Percentiles rank a stretch among this genome's conserved stretches.
Conservation (phyloP, 2,113 vertebrate species). For the Albula goreensis region DNA sequence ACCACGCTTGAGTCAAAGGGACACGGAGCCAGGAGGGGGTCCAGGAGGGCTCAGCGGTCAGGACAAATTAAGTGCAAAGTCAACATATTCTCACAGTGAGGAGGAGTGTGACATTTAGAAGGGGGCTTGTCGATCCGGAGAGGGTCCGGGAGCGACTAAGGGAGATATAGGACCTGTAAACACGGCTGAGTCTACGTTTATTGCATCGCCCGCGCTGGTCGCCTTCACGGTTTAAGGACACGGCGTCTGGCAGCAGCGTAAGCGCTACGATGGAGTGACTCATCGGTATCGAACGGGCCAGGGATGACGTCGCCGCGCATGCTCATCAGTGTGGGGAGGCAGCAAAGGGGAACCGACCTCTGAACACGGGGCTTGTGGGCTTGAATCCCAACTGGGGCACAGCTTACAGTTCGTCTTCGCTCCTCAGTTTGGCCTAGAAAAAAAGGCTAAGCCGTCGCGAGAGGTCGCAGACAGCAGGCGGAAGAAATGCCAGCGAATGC, state of each 20-base stretch:
- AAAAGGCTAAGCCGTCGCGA: neutral
- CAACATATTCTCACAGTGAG: slow-evolving; percentile 1
- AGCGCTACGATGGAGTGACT: neutral
- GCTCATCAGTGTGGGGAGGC: too few species aligned
- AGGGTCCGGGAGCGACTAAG: slow-evolving; percentile 23
- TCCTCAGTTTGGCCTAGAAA: neutral
- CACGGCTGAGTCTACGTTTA: neutral
- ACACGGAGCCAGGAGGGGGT: slow-evolving; percentile 10
- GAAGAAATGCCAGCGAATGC: neutral
- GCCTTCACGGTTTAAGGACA: neutral
- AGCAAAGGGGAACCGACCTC: neutral
- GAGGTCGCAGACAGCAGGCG: neutral
- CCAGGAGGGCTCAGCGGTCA: slow-evolving; percentile 13
- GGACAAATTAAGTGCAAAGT: slow-evolving; percentile 25
- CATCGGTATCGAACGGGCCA: neutral
- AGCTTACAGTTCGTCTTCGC: neutral
- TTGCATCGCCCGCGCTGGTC: neutral
- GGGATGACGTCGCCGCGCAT: neutral
- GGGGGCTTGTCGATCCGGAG: neutral
- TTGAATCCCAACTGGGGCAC: neutral
- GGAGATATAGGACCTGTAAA: neutral
- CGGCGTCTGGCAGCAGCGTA: too few species aligned
- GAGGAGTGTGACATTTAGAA: neutral
- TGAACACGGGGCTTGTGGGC: too few species aligned
- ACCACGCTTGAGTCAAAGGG: slow-evolving; percentile 30